Percentiles rank a stretch among this genome's conserved stretches.
These are phyloP conservation scores for Urophycis tenuis DNA, from an alignment of 2,797 vertebrate species.

Conservation along the genomic window DNA sequence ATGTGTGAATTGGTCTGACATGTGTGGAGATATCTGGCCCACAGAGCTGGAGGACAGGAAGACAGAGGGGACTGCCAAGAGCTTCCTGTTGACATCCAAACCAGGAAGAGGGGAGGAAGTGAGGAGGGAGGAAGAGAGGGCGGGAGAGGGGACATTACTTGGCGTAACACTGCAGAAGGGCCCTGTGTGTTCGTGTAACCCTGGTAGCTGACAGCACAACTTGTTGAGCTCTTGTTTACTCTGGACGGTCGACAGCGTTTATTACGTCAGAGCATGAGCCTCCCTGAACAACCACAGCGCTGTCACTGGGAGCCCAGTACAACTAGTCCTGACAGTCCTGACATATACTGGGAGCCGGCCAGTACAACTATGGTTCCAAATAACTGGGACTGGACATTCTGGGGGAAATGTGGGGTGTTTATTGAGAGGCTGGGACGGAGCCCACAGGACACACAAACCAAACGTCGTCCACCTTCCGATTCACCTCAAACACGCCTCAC, in stretches of 20 bases:
- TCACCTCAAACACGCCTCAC: not conserved
- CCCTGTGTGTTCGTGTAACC: not conserved
- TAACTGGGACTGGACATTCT: not conserved
- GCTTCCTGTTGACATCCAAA: conserved; percentile 34
- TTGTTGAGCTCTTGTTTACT: not conserved
- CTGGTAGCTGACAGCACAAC: not conserved
- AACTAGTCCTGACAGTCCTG: not conserved
- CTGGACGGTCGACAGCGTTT: not conserved
- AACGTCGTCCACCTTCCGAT: no score
- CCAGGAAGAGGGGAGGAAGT: conserved; percentile 7
- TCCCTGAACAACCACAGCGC: not conserved
- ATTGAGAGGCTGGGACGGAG: no score
- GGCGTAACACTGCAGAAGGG: not conserved
- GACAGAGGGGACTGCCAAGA: conserved; percentile 15
- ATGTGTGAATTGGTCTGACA: not conserved
- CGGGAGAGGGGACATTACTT: not conserved
- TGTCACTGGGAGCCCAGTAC: not conserved
- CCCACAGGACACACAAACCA: no score
- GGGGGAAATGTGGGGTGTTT: no score
- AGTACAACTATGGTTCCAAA: not conserved
- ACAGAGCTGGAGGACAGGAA: not conserved
- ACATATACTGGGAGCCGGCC: not conserved
- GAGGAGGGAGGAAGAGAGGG: not conserved
- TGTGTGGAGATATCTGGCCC: not conserved
- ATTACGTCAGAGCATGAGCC: not conserved